These are phyloP conservation scores for Leptosomus discolor DNA, from an alignment of 2,113 vertebrate genomes.

Conservation along the genomic window DNA sequence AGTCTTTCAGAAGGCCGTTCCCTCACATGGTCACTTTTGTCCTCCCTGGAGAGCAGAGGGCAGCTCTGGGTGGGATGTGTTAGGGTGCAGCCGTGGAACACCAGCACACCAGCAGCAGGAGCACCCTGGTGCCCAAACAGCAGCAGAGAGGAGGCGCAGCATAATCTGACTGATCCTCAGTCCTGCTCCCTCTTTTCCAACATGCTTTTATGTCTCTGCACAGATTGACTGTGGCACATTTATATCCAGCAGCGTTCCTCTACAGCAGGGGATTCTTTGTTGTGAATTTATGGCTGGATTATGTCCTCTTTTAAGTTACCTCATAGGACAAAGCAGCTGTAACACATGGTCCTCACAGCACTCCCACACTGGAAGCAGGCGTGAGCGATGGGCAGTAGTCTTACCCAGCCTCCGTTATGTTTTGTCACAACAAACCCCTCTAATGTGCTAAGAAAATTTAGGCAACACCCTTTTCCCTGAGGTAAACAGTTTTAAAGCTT, in stretches of 20 bases:
- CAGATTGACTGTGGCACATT: slow-evolving; percentile 1
- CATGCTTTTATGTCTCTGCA: neutral
- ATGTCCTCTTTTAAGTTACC: neutral
- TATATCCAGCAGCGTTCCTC: slow-evolving; percentile 3
- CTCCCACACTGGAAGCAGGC: neutral
- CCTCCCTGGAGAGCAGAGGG: neutral
- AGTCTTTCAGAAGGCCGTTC: neutral
- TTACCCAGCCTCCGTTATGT: neutral
- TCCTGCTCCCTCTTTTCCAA: neutral
- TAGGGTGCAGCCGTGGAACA: rapidly evolving
- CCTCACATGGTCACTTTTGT: neutral
- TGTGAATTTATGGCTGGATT: slow-evolving; percentile 27
- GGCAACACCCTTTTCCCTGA: neutral
- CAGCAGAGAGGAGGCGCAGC: rapidly evolving
- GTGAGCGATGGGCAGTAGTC: neutral
- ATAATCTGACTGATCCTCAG: rapidly evolving
- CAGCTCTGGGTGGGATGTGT: neutral
- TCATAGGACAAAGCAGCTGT: slow-evolving; percentile 11
- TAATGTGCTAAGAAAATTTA: neutral
- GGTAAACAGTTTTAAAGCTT: neutral
- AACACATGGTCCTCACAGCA: slow-evolving; percentile 15
- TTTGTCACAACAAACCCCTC: neutral
- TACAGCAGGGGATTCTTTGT: slow-evolving; percentile 5
- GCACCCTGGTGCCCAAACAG: neutral
- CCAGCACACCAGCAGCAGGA: rapidly evolving